A percentile compares a stretch with the other conserved stretches of the same genome.
These are phyloP conservation scores for Stegophylla sp. DNA, from an alignment of 2,888 invertebrate species.

Conservation along the genomic window DNA sequence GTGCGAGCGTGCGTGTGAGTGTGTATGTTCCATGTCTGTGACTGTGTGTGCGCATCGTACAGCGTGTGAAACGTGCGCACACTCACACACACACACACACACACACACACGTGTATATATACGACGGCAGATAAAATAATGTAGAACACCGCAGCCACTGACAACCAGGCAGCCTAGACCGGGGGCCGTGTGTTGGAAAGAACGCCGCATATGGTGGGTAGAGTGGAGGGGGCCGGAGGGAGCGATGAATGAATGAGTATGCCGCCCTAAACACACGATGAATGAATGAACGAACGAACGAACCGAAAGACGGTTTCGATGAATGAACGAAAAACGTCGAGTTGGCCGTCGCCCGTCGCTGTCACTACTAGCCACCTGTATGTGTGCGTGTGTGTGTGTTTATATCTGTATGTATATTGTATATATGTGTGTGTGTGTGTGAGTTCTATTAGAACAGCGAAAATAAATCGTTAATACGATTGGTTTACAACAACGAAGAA, in stretches of 20 bases:
- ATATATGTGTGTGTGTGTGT: background rate
- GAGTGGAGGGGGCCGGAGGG: background rate
- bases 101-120: conserved; percentile 2
- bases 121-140: background rate
- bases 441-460: background rate
- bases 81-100: background rate
- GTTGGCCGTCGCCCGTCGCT: conserved; percentile 18
- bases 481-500: background rate
- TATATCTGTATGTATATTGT: background rate
- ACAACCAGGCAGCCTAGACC: conserved; percentile 15
- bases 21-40: too few species aligned
- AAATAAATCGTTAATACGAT: conserved; percentile 16
- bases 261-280: conserved; percentile 27
- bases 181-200: conserved; percentile 1
- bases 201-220: background rate
- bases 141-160: background rate
- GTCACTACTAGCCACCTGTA: conserved; percentile 25
- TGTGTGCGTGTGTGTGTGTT: background rate
- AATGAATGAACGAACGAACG: conserved; percentile 1
- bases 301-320: background rate
- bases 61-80: conserved; percentile 42
- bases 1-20: background rate
- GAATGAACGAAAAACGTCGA: conserved; percentile 31
- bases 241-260: conserved; percentile 32
- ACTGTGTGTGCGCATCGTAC: background rate